These are phyloP conservation scores for Malurus splendens DNA, from an alignment of 2,797 vertebrate species.

Conservation along the genomic window DNA sequence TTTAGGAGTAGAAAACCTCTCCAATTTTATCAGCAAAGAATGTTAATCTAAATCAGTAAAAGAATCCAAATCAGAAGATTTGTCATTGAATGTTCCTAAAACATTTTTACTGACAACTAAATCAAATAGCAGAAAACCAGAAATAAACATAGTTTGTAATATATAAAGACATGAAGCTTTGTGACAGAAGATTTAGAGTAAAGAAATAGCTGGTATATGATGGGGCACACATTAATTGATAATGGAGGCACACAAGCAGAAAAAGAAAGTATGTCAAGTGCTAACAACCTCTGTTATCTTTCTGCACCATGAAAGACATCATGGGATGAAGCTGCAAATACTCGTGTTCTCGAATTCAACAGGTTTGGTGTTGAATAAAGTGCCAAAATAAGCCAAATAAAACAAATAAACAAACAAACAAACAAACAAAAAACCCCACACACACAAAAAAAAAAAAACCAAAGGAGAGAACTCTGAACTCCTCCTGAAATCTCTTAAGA, in stretches of 20 bases:
- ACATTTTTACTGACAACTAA: not conserved
- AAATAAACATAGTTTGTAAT: not conserved
- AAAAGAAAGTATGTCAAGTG: not conserved
- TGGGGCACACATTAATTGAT: not conserved
- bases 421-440: not conserved
- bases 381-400: not conserved
- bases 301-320: not conserved
- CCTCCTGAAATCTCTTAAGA: not conserved
- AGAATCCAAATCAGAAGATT: not conserved
- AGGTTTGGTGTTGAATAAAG: not conserved
- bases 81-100: not conserved
- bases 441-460: too few relatives aligned
- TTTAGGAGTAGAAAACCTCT: not conserved
- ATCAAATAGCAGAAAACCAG: not conserved
- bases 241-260: not conserved
- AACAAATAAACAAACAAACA: not conserved
- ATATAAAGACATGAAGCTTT: not conserved
- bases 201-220: not conserved
- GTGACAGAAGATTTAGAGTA: not conserved
- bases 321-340: rapidly evolving
- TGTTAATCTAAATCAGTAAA: not conserved
- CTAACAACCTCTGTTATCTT: not conserved
- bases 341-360: not conserved
- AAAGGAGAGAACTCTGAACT: not conserved
- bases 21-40: not conserved